These are phyloP conservation scores for Merops nubicus DNA, from an alignment of 2,113 vertebrate genomes.

Conservation along the genomic window DNA sequence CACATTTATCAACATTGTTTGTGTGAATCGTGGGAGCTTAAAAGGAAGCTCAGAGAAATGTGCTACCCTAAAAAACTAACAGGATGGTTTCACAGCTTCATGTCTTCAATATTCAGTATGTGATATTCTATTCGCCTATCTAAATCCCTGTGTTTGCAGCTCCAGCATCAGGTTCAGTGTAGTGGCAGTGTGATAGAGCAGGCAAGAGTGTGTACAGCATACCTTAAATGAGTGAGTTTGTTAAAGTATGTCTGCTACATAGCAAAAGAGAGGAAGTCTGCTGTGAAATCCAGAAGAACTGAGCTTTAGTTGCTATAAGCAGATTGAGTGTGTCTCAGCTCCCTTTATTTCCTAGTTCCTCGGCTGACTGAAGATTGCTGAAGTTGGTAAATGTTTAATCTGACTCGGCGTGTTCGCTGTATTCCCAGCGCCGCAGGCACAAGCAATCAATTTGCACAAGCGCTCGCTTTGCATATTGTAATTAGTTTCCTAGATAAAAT, in stretches of 20 bases:
- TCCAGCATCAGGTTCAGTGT: not conserved
- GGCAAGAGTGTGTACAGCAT: not conserved
- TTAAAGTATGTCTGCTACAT: not conserved
- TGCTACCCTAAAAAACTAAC: not conserved
- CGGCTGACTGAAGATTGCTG: fast-evolving
- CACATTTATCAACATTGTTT: not conserved
- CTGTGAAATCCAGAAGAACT: not conserved
- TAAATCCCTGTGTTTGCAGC: not conserved
- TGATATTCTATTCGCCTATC: not conserved
- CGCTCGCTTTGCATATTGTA: not conserved
- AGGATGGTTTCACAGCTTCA: not conserved
- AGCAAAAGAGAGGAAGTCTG: not conserved
- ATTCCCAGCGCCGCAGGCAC: not conserved
- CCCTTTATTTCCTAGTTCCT: not conserved
- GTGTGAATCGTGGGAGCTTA: not conserved
- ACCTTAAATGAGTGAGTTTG: not conserved
- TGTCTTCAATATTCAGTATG: not conserved
- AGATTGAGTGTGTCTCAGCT: not conserved
- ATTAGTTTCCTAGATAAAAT: not conserved
- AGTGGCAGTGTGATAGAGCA: not conserved
- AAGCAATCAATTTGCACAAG: not conserved
- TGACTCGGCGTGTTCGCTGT: not conserved
- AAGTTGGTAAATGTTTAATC: not conserved
- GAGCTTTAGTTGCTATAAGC: not conserved
- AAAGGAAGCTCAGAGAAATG: not conserved